A percentile compares a stretch with the other conserved stretches of the same genome.
phyloP scores from a whole-genome alignment of 2,888 invertebrate genomes.

The Malachius bipustulatus region DNA sequence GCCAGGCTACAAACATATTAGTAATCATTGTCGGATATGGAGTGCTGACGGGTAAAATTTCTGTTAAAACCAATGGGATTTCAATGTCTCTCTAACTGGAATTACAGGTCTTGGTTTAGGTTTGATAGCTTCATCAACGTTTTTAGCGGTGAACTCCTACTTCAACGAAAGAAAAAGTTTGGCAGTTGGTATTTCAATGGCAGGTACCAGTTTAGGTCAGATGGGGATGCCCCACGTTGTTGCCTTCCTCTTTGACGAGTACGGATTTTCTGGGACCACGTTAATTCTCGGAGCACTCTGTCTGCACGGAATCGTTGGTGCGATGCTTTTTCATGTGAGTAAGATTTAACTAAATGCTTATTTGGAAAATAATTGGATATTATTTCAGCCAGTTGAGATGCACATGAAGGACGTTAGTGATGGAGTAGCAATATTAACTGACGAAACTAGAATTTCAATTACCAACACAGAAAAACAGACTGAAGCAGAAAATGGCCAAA shows the following conservation, averaged over 20 bases:
- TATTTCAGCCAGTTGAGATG: conserved; percentile 47
- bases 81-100: too few species aligned
- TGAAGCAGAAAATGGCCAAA: too few species aligned
- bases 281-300: conserved; percentile 51
- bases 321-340: conserved; percentile 42
- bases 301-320: conserved; percentile 44
- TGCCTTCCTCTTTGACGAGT: conserved; percentile 49
- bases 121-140: conserved; percentile 57
- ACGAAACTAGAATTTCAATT: too few species aligned
- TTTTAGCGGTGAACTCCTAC: conserved; percentile 60
- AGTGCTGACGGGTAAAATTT: conserved; percentile 38
- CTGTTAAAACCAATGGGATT: too few species aligned
- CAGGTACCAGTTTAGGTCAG: conserved; percentile 65
- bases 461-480: too few species aligned
- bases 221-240: conserved; percentile 63
- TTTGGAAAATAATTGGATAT: too few species aligned
- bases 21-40: conserved; percentile 46
- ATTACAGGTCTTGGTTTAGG: conserved; percentile 56
- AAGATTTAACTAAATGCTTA: too few species aligned
- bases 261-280: conserved; percentile 52
- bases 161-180: conserved; percentile 54
- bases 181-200: conserved; percentile 64
- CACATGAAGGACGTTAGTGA: conserved; percentile 35
- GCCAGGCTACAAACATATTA: conserved; percentile 40
- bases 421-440: too few species aligned